phyloP scores from a whole-genome alignment of 2,888 invertebrate genomes.

The Drosophila kuntzei region DNA sequence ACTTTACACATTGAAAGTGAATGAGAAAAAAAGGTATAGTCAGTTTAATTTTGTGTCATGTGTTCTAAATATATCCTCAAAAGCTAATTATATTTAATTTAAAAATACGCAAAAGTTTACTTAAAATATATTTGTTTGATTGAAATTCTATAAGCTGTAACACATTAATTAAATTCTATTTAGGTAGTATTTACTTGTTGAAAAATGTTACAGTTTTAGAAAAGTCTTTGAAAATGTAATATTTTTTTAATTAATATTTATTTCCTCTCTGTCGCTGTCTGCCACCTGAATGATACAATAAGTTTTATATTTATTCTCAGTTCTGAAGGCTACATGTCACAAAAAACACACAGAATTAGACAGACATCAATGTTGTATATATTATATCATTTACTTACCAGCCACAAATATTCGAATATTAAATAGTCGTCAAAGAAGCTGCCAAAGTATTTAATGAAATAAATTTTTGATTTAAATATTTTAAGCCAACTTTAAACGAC shows the following conservation, averaged over 20 bases:
- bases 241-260: neutral
- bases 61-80: neutral
- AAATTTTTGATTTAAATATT: slow-evolving; percentile 47
- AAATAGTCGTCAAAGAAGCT: slow-evolving; percentile 29
- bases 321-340: slow-evolving; percentile 3
- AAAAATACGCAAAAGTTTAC: too few relatives aligned
- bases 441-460: slow-evolving; percentile 45
- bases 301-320: slow-evolving; percentile 19
- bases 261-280: neutral
- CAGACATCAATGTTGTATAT: neutral
- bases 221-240: too few relatives aligned
- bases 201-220: too few relatives aligned
- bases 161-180: too few relatives aligned
- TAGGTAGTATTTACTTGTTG: too few relatives aligned
- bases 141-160: too few relatives aligned
- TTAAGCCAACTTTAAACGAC: neutral
- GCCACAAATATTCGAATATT: slow-evolving; percentile 38
- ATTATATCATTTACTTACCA: slow-evolving; percentile 12
- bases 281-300: slow-evolving; percentile 16
- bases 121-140: too few relatives aligned
- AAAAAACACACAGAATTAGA: slow-evolving; percentile 12
- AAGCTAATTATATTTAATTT: too few relatives aligned
- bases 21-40: neutral
- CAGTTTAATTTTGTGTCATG: neutral
- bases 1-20: neutral